A percentile compares a stretch with the other conserved stretches of the same genome.
Evolutionary conservation across 1,140 invertebrate species (phyloP).

Genomic region (Agrilus planipennis): DNA sequence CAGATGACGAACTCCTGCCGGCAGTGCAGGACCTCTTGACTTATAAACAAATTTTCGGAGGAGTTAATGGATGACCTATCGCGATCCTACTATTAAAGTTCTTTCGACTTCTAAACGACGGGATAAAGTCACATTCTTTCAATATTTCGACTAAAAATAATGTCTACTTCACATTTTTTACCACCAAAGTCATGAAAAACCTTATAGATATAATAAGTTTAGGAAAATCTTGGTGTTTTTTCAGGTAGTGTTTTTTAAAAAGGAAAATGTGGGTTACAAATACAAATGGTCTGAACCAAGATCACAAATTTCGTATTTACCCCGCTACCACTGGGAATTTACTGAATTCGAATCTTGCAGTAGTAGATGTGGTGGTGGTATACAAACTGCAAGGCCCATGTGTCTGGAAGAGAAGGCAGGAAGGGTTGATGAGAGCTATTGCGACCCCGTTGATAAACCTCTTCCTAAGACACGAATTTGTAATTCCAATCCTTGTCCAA

Average conservation of each 20-base stretch:
- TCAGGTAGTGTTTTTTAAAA: slow-evolving; percentile 33
- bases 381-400: slow-evolving; percentile 29
- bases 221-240: no score
- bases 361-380: slow-evolving; percentile 37
- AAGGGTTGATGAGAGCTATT: slow-evolving; percentile 35
- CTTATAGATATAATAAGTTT: no score
- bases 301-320: slow-evolving; percentile 22
- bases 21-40: no score
- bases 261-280: slow-evolving; percentile 32
- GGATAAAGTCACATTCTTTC: no score
- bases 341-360: slow-evolving; percentile 35
- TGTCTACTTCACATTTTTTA: no score
- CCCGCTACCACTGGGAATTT: slow-evolving; percentile 40
- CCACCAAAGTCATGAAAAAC: no score
- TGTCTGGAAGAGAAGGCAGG: slow-evolving; percentile 38
- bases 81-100: no score
- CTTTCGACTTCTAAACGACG: no score
- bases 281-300: slow-evolving; percentile 34
- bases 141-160: no score
- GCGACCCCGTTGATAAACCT: slow-evolving; percentile 29
- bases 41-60: no score
- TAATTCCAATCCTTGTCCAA: slow-evolving; percentile 35
- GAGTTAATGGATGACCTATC: no score
- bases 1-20: no score
- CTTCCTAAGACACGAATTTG: slow-evolving; percentile 32